Evolutionary conservation across 1,140 invertebrate genomes (phyloP).

Genomic region (Caenorhabditis brenneri): DNA sequence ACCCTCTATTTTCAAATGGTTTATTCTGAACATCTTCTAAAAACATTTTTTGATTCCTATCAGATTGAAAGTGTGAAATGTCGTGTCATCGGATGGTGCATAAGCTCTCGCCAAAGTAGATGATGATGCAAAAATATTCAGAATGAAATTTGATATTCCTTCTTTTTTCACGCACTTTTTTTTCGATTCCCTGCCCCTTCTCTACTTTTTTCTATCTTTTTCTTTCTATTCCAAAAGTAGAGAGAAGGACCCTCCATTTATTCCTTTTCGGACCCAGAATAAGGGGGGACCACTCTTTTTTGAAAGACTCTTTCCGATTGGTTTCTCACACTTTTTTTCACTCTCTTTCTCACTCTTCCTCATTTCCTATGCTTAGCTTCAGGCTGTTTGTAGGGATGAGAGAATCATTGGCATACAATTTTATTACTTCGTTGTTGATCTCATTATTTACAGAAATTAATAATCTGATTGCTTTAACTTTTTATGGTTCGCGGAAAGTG

Average conservation of each 20-base stretch:
- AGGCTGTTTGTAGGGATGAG: too few relatives aligned
- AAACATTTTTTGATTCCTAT: too few relatives aligned
- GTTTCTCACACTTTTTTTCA: constrained; percentile 2
- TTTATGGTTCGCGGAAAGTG: too few relatives aligned
- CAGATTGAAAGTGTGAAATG: too few relatives aligned
- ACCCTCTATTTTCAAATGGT: too few relatives aligned
- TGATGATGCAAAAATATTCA: neutral
- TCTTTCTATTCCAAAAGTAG: neutral
- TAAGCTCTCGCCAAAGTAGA: neutral
- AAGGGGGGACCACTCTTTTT: neutral
- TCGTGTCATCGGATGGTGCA: neutral
- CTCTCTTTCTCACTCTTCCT: neutral
- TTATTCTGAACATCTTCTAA: too few relatives aligned
- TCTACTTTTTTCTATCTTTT: neutral
- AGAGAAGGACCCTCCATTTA: neutral
- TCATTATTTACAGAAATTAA: too few relatives aligned
- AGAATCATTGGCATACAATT: too few relatives aligned
- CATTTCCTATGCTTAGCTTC: constrained; percentile 21
- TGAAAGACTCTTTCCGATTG: constrained; percentile 22
- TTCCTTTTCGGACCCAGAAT: neutral
- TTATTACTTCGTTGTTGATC: too few relatives aligned
- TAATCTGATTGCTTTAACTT: too few relatives aligned
- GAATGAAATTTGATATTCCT: neutral
- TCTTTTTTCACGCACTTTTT: neutral
- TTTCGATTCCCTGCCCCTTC: too few relatives aligned